Conservation (phyloP, 2,888 invertebrate genomes). For the Camptogramma bilineatum region DNA sequence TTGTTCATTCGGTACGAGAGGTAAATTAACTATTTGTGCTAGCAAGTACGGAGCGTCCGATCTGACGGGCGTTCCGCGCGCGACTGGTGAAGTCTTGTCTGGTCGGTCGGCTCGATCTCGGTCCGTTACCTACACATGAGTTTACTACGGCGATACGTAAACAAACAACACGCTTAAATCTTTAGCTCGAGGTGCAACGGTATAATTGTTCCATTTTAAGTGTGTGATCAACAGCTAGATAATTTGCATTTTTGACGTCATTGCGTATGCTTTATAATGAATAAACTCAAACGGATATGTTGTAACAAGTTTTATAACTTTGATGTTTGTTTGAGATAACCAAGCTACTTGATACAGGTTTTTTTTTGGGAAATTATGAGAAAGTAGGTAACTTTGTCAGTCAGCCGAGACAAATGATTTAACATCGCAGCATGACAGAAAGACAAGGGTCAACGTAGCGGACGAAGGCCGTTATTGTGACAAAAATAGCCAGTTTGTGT, state of each 20-base stretch:
- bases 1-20: conserved; percentile 59
- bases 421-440: conserved; percentile 32
- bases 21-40: conserved; percentile 72
- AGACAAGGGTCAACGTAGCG: conserved; percentile 39
- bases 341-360: neutral
- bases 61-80: conserved; percentile 72
- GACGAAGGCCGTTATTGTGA: conserved; percentile 46
- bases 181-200: conserved; percentile 47
- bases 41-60: conserved; percentile 57
- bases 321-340: neutral
- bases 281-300: conserved; percentile 10
- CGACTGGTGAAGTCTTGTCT: conserved; percentile 63
- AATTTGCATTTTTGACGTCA: conserved; percentile 27
- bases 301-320: conserved; percentile 9
- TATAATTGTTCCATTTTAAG: conserved; percentile 42
- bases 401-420: conserved; percentile 34
- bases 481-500: conserved; percentile 50
- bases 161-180: conserved; percentile 71
- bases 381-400: conserved; percentile 17
- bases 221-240: conserved; percentile 24
- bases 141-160: conserved; percentile 78
- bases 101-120: conserved; percentile 50
- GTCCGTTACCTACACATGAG: conserved; percentile 76
- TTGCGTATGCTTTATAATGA: conserved; percentile 13
- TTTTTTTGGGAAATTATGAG: neutral